Percentiles rank a stretch among this genome's conserved stretches.
Conservation (phyloP, 1,140 invertebrate species). For the Pygmarrhopalites habei region DNA sequence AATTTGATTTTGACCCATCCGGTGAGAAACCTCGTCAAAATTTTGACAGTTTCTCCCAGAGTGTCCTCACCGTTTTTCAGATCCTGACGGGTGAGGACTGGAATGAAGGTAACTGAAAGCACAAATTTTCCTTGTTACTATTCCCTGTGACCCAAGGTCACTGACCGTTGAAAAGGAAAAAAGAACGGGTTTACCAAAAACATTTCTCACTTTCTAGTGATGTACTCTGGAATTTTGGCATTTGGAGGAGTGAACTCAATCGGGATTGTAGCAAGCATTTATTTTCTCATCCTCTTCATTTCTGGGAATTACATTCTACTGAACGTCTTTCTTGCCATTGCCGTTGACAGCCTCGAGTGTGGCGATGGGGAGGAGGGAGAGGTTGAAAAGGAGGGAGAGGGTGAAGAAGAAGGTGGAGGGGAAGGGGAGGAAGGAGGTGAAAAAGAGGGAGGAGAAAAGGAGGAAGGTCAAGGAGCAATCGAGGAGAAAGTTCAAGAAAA, state of each 20-base stretch:
- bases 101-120: no score
- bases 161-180: no score
- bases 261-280: constrained; percentile 87
- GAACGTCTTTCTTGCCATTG: constrained; percentile 99
- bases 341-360: constrained; percentile 92
- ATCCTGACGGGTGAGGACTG: constrained; percentile 80
- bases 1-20: constrained; percentile 24
- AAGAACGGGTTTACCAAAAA: no score
- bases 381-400: constrained; percentile 35
- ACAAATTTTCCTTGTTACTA: no score
- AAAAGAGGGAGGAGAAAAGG: neutral
- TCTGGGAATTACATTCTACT: constrained; percentile 99
- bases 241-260: constrained; percentile 85
- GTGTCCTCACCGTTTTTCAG: constrained; percentile 97
- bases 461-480: constrained; percentile 56
- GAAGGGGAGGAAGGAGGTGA: no score
- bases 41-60: constrained; percentile 80
- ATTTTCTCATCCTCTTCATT: constrained; percentile 98
- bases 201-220: no score
- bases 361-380: constrained; percentile 23
- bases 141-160: no score
- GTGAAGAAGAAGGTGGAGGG: constrained; percentile 35
- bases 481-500: no score
- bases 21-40: constrained; percentile 17
- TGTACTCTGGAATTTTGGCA: constrained; percentile 95